These are phyloP conservation scores for Aleadryas rufinucha DNA, from an alignment of 2,113 vertebrate genomes.

Conservation along the genomic window DNA sequence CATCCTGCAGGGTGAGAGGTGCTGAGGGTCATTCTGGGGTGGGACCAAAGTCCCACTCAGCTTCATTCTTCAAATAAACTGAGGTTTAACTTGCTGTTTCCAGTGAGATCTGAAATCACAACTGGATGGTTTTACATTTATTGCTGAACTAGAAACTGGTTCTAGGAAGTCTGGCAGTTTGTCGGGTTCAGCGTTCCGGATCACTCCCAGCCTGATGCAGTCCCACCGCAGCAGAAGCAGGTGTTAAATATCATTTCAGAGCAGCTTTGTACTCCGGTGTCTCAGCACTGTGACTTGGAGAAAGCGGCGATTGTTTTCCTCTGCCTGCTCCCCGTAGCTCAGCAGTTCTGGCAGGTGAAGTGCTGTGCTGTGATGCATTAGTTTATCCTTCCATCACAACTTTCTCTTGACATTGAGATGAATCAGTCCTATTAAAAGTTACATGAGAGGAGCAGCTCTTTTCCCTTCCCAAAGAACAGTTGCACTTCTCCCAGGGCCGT, in stretches of 20 bases:
- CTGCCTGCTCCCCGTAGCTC: not conserved
- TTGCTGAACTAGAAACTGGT: not conserved
- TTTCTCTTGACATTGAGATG: not conserved
- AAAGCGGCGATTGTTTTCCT: not conserved
- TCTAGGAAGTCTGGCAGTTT: not conserved
- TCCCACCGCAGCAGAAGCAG: not conserved
- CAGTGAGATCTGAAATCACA: not conserved
- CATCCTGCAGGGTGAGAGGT: not conserved
- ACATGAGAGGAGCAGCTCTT: not conserved
- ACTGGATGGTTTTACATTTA: not conserved
- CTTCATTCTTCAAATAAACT: not conserved
- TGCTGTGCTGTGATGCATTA: not conserved
- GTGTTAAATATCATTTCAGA: not conserved
- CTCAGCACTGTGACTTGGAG: not conserved
- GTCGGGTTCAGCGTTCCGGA: not conserved
- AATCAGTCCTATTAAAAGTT: not conserved
- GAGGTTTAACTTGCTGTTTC: not conserved
- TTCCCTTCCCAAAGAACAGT: not conserved
- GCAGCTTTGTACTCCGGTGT: not conserved
- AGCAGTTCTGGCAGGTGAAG: not conserved
- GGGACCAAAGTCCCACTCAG: rapidly evolving
- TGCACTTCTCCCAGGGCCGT: not conserved
- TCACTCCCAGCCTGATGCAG: not conserved
- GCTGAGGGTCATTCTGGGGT: not conserved
- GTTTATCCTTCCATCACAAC: not conserved